Evolutionary conservation across 2,113 vertebrate species (phyloP), one percentile per base, ranked within the genome.

Genomic region (Saimiri boliviensis): DNA sequence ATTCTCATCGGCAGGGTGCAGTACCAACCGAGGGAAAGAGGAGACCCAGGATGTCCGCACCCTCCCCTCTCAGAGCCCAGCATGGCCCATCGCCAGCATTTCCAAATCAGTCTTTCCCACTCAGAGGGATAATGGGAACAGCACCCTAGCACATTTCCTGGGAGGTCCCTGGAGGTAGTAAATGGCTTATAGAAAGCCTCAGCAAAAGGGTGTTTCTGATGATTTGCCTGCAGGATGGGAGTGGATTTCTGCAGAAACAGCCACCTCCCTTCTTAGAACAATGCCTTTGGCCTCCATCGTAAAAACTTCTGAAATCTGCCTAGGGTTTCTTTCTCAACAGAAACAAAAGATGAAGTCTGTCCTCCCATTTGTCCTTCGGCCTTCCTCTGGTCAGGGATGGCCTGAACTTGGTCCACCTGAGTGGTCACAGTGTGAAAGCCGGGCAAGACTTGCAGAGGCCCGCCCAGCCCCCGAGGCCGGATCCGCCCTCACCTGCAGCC

Each of bases 171-270:
- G 6, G 81, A 94, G 90, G 49, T 47, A 63, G 21, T 82, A 63
- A 96, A 79, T 93, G 87, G 56, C 87, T 92, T 97, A 47, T 52
- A 81, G 87, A 95, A 89, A 85, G 63, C 30, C 80, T 82, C 27
- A 60, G 27, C 40, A 63, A 95, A 90, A 81, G 68, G n/a, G 60
- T 93, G 42, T 85, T 52, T 95, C 89, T 81, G 81, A 52, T 56
- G 52, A 82, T 37, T 87, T 35, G 25, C 47, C 74, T 86, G 42
- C 45, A 35, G 81, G 52, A 80, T 35, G 8, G 84, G 66, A 84
- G 76, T 54, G 19, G 80, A 81, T 85, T 95, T 95, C 93, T 95
- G 80, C 56, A 88, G 86, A 95, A 86, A 25, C 14, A 42, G 80
- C 74, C n/a, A 32, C 73, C 60, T 79, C 95, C 58, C 84, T 85